Base-by-base conservation (phyloP, 1,140 invertebrate genomes). In the Nylanderia fulva region DNA sequence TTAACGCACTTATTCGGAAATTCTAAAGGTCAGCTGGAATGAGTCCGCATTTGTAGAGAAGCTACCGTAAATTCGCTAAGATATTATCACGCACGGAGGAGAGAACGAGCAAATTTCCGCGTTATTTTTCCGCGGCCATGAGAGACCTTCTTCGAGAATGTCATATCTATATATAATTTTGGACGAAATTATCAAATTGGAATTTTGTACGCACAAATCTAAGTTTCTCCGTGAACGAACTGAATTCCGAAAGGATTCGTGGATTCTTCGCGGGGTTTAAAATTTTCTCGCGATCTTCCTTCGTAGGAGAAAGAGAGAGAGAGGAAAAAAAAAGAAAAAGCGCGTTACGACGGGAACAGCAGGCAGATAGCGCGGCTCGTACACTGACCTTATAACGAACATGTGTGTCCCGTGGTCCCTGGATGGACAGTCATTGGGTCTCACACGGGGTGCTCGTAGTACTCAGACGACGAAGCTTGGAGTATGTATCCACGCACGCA, bases 341-440 rank as follows among this genome's bases (percentile, higher is more conserved):
- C 21, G 54, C 48, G 39, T 36, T 76, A 45, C 36, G 63, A 18
- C 4, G 4, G 42, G 15, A 54, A 18, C 71, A 56, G 66, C 39
- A 75, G 60, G 24, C 21, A 42, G 36, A 29, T 21, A 29, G 29
- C 60, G 83, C 75, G 48, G 15, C n/a, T 89, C 87, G 87, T 90
- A 71, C 84, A 93, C 93, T 93, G 82, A 94, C 93, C 93, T 94
- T 94, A 94, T 94, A 94, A 94, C 88, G 93, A 93, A 93, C 93
- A 94, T 94, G 93, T 93, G 93, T 94, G 91, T 93, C 93, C 93
- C 92, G 93, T 94, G 91, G 90, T 93, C 93, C 93, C 93, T 94
- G 91, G 92, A 92, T 93, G 89, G 93, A 93, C 92, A 93, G 92
- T 94, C 93, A 94, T 94, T 93, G 93, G 93, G 90, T 93, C 92